Evolutionary conservation across 2,888 invertebrate species (phyloP).

Genomic region (Coremacera marginata): DNA sequence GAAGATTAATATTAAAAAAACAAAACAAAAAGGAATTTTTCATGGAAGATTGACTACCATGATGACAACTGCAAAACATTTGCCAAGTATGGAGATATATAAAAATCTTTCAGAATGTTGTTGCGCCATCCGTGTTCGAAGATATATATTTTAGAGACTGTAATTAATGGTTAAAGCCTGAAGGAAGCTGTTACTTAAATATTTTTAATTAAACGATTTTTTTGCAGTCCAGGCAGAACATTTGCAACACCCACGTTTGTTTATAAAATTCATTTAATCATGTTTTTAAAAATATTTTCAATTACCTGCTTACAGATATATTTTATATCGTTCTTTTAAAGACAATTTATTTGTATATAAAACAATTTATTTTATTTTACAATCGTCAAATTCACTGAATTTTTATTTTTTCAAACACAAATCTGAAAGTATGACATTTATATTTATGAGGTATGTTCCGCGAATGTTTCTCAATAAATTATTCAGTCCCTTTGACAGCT

Average conservation of each 20-base stretch:
- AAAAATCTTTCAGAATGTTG: no score
- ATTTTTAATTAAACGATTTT: no score
- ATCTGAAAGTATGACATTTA: constrained; percentile 33
- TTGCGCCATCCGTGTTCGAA: no score
- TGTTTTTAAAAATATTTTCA: not conserved
- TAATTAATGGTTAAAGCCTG: no score
- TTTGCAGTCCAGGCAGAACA: not conserved
- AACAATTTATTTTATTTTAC: not conserved
- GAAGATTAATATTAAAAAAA: no score
- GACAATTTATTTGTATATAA: not conserved
- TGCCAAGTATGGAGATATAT: no score
- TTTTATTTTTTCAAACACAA: constrained; percentile 37
- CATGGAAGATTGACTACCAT: no score
- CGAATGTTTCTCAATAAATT: not conserved
- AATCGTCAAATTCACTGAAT: constrained; percentile 9
- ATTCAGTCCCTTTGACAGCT: not conserved
- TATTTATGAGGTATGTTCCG: constrained; percentile 3
- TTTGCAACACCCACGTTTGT: not conserved
- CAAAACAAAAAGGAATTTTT: no score
- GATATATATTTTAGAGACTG: no score
- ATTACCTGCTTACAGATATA: constrained; percentile 14
- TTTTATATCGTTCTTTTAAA: not conserved
- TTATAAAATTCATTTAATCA: not conserved
- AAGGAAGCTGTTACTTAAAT: no score
- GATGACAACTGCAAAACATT: no score